Base-by-base conservation (phyloP, 2,113 vertebrate genomes). In the Neotoma lepida region DNA sequence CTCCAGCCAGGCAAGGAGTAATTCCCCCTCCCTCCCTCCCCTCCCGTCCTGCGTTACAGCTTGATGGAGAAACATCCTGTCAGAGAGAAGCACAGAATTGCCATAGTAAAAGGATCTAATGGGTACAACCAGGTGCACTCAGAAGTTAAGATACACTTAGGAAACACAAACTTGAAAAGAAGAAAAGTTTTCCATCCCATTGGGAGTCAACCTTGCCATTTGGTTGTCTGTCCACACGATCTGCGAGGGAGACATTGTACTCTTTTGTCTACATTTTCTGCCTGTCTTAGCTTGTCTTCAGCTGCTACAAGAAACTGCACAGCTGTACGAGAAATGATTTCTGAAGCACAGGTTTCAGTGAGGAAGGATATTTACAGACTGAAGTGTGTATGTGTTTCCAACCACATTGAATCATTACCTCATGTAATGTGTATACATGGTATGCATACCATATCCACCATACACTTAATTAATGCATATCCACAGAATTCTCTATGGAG, bases 31-130 rank as follows among this genome's bases (percentile, higher is more conserved):
- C 95, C 92, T 76, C 84, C 93, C n/a, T 63, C 39, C 78, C 80
- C 82, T 90, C 92, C 86, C 91, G 8, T 54, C 91, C 93, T 70
- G 76, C 76, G 94, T 97, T 95, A 97, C 96, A 97, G 97, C 97
- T 96, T 95, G 26, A 81, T 95, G 97, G 97, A 98, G 97, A 98
- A 98, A 97, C 98, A 97, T 89, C 97, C 97, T 94, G 97, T 97
- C 93, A 49, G 97, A 97, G 98, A 98, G 97, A 98, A 90, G 3
- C 86, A 46, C 1, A 81, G 92, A 96, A 63, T 5, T 91, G 93
- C 94, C 61, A 24, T 93, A 94, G 78, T 70, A 33, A 97, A 97
- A 97, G 97, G 96, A 76, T 97, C 97, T 96, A 97, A 94, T n/a
- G 63, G 73, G 61, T 73, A 98, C 97, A 98, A 97, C 93, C 97